Conservation (phyloP, 2,888 invertebrate species). For the Cantharis rufa region DNA sequence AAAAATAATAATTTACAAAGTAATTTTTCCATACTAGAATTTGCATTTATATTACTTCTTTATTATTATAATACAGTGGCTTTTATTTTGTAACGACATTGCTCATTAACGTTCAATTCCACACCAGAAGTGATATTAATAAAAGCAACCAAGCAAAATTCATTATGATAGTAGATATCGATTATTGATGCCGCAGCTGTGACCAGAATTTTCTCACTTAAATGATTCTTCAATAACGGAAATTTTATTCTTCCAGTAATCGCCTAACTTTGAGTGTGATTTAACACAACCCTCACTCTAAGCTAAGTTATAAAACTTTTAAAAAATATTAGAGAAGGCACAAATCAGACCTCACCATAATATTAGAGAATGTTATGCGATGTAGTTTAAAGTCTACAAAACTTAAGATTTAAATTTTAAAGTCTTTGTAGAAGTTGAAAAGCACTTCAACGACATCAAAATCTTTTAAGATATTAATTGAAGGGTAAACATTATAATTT, state of each 20-base stretch:
- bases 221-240: conserved; percentile 42
- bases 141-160: conserved; percentile 37
- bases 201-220: conserved; percentile 45
- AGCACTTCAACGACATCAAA: conserved; percentile 22
- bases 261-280: conserved; percentile 49
- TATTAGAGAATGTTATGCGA: not conserved
- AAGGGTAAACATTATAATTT: conserved; percentile 5
- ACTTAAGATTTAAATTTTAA: not conserved
- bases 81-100: conserved; percentile 16
- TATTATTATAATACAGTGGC: conserved; percentile 12
- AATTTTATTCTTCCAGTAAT: conserved; percentile 47
- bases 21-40: conserved; percentile 11
- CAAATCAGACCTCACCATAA: not conserved
- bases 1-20: not conserved
- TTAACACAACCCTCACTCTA: conserved; percentile 34
- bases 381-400: not conserved
- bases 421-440: not conserved
- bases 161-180: conserved; percentile 43
- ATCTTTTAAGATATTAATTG: conserved; percentile 25
- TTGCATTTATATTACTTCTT: conserved; percentile 23
- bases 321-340: not conserved
- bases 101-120: conserved; percentile 24
- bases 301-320: not conserved
- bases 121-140: conserved; percentile 17
- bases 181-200: conserved; percentile 49